Evolutionary conservation across 2,888 invertebrate species (phyloP), one percentile per base, ranked within the genome.

Genomic region (Thereva unica): DNA sequence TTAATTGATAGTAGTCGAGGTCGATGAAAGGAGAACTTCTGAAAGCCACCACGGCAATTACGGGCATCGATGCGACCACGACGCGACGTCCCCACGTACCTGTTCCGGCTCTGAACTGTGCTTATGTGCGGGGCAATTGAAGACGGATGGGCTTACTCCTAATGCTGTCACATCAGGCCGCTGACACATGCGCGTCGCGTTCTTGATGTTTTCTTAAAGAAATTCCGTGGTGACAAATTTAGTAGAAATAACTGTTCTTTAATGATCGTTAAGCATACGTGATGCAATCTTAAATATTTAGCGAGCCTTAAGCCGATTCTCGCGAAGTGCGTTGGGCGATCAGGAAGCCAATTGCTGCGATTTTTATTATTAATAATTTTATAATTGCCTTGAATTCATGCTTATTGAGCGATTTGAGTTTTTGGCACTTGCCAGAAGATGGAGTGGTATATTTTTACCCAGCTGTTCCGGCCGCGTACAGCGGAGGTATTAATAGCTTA

Each of bases 211-310:
- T 10, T 47, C n/a, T 37, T 47, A 49, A 47, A 23, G 44, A 47
- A 59, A 59, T 59, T 59, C 59, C 49, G n/a, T 12, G 49, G 47
- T 59, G 59, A 59, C 59, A 59, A 59, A 59, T 59, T 59, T 59
- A 49, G 59, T 8, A 59, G 49, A 49, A 59, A 45, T 59, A 59
- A 59, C 56, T 56, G 59, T 59, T 40, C 49, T 10, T 38, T 49
- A 47, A 37, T 47, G 45, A 47, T 37, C 49, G 6, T 38, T 59
- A 49, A 49, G 59, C 59, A 40, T 35, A 59, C 59, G 59, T 59
- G 59, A 59, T 40, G 59, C 38, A 49, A 59, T 59, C 49, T 47
- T 40, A 9, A 49, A 59, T 59, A 37, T 59, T 47, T 35, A 59
- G 10, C 23, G 23, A 23, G 23, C 23, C 23, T 23, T 23, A 23